Percentiles rank a stretch among this genome's conserved stretches.
phyloP scores from a whole-genome alignment of 2,113 vertebrate species.

The Spermophilus dauricus region DNA sequence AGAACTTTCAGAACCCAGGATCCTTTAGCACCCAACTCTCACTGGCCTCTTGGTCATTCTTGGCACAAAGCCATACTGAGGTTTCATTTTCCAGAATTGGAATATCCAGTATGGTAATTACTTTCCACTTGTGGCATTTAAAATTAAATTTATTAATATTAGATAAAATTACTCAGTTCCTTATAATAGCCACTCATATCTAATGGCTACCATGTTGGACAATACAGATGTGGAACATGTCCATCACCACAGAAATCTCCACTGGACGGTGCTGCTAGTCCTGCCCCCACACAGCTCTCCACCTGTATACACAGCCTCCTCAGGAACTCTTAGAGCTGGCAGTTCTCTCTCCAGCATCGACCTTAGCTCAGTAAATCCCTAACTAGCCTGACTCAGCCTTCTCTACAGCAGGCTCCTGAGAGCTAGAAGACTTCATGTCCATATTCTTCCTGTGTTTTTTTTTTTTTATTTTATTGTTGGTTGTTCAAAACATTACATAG shows the following conservation, averaged over 20 bases:
- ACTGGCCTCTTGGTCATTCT: not conserved
- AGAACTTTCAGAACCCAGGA: not conserved
- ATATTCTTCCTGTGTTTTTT: not conserved
- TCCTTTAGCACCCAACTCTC: not conserved
- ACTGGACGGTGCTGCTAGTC: rapidly evolving
- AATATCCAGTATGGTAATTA: not conserved
- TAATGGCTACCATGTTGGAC: rapidly evolving
- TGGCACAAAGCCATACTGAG: not conserved
- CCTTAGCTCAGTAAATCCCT: not conserved
- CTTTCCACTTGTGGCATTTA: not conserved
- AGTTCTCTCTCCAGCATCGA: not conserved
- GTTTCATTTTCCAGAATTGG: not conserved
- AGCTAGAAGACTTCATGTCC: not conserved
- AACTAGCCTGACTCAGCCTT: not conserved
- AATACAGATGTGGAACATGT: not conserved
- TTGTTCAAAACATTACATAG: too few species aligned
- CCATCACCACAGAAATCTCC: not conserved
- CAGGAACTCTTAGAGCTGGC: not conserved
- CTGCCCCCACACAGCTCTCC: not conserved
- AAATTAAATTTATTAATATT: not conserved
- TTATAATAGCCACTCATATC: not conserved
- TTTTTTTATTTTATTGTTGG: too few species aligned
- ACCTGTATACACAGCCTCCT: not conserved
- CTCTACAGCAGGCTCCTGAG: not conserved
- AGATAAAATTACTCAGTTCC: not conserved